phyloP scores from a whole-genome alignment of 1,140 invertebrate genomes.

The Eriosoma lanigerum region DNA sequence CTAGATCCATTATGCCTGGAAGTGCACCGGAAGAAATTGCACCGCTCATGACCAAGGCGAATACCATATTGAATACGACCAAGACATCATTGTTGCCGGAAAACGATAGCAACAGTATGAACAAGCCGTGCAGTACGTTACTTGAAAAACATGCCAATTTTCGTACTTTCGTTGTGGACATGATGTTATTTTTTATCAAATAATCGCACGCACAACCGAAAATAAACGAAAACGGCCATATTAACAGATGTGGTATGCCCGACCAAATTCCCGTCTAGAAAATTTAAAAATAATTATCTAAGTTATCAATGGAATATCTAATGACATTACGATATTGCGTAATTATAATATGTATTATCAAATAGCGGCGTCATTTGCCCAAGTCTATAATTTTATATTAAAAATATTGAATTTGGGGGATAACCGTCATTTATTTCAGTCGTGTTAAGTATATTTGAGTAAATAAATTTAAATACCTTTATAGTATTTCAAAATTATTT shows the following conservation, averaged over 20 bases:
- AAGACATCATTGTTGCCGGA: conserved; percentile 66
- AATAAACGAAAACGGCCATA: conserved; percentile 65
- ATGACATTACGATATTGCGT: no score
- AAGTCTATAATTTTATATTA: no score
- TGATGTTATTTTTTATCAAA: conserved; percentile 8
- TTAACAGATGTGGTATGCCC: conserved; percentile 66
- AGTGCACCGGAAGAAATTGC: conserved; percentile 68
- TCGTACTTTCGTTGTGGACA: conserved; percentile 44
- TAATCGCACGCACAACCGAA: conserved; percentile 47
- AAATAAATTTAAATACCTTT: no score
- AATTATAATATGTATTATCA: no score
- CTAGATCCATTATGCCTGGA: conserved; percentile 67
- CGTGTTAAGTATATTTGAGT: no score
- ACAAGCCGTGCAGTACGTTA: conserved; percentile 62
- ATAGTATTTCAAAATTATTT: no score
- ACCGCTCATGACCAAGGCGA: conserved; percentile 66
- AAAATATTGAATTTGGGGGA: no score
- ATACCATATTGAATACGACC: conserved; percentile 65
- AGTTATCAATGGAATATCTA: no score
- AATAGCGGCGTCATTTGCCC: no score
- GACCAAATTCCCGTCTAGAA: conserved; percentile 67
- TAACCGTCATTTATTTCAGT: no score
- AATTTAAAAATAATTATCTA: no score
- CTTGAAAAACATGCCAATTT: conserved; percentile 51
- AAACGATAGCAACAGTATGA: conserved; percentile 64